Base-by-base conservation (phyloP, 2,888 invertebrate species). In the Caenorhabditis parvicauda region DNA sequence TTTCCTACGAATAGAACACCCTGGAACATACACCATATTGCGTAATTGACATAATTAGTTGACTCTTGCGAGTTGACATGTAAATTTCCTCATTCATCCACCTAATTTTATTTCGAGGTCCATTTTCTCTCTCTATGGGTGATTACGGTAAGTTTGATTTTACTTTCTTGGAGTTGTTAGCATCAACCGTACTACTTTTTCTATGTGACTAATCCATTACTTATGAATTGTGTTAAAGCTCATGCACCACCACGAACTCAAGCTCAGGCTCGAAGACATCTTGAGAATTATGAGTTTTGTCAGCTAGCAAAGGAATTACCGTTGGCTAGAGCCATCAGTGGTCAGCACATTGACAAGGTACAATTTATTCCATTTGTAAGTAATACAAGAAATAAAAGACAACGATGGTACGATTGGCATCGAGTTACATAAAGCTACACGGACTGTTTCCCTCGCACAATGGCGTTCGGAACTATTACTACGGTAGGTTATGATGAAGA, bases 261-360 rank as follows among this genome's bases (percentile, higher is more conserved):
- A 49, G 75, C 75, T 3, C 75, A 75, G 50, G 64, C 72, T 12
- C 86, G 93, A 50, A 87, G 93, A 37, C 92, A 92, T 61, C 92
- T 92, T 81, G 94, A 94, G 83, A 94, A 94, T 85, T 91, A 89
- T 83, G 93, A 94, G 86, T 94, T 93, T 85, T 92, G 92, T 84
- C 92, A 92, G 85, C 86, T 94, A 82, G 92, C 93, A 66, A 79
- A 92, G 90, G 76, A 81, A 64, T 70, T 82, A 44, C 82, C 82
- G 9, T 64, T 82, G 21, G 79, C 82, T 2, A 87, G 92, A 90
- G 92, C 86, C 90, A 83, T 93, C 90, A 27, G 87, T 89, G 70
- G 91, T 89, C 81, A 83, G 61, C 86, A 93, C 50, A 67, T 77
- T 42, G 77, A 77, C 54, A 77, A 75, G 45, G 59, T 59, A 24